phyloP scores from a whole-genome alignment of 2,113 vertebrate species.

The Leucoraja erinaceus region DNA sequence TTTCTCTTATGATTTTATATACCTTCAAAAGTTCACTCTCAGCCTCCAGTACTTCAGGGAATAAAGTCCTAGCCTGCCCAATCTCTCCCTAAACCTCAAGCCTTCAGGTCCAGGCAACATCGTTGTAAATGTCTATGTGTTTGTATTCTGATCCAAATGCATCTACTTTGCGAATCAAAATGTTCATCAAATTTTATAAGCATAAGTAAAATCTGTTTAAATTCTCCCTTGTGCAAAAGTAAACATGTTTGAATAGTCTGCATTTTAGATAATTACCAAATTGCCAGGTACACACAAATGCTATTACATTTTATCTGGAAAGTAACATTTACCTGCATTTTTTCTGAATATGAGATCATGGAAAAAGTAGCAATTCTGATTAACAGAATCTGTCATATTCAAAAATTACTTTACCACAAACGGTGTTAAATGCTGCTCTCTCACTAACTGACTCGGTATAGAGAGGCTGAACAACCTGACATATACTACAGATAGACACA shows the following conservation, averaged over 20 bases:
- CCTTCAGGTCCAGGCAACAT: too few relatives aligned
- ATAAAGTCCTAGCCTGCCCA: too few relatives aligned
- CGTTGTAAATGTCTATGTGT: too few relatives aligned
- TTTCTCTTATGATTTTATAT: too few relatives aligned
- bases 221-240: not conserved
- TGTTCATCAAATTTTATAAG: not conserved
- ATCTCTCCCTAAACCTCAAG: too few relatives aligned
- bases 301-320: not conserved
- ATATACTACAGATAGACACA: not conserved
- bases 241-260: not conserved
- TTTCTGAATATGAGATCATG: not conserved
- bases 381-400: not conserved
- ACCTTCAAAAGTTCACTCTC: too few relatives aligned
- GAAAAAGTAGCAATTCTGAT: not conserved
- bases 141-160: not conserved
- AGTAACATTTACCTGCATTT: not conserved
- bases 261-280: not conserved
- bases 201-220: not conserved
- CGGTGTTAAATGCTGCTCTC: not conserved
- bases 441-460: not conserved
- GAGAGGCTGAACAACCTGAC: not conserved
- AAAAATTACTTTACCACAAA: not conserved
- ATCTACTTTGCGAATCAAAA: not conserved
- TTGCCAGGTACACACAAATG: not conserved
- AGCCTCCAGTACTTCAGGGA: too few relatives aligned